Evolutionary conservation across 1,140 invertebrate genomes (phyloP).

Genomic region (Drosophila ironensis): DNA sequence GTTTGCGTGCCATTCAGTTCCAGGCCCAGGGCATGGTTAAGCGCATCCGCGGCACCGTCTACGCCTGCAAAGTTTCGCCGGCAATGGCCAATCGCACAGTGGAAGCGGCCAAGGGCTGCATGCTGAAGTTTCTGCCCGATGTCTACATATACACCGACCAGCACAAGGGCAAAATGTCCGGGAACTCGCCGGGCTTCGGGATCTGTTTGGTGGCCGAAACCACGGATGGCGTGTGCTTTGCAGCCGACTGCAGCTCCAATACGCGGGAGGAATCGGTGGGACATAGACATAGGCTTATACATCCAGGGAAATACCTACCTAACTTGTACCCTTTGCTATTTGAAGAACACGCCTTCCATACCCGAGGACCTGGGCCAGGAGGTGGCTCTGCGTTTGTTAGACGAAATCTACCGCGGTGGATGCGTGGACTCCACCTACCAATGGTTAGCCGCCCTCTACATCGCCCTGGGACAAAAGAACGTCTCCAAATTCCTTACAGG

Average conservation of each 20-base stretch:
- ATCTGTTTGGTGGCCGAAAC: slow-evolving; percentile 96
- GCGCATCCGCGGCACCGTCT: slow-evolving; percentile 91
- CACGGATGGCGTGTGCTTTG: slow-evolving; percentile 91
- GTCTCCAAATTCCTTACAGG: slow-evolving; percentile 92
- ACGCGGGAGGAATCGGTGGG: slow-evolving; percentile 62
- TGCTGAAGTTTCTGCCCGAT: slow-evolving; percentile 96
- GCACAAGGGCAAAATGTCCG: slow-evolving; percentile 90
- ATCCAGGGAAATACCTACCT: no score
- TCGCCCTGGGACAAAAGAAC: slow-evolving; percentile 97
- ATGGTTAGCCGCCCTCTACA: slow-evolving; percentile 92
- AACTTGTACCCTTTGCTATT: no score
- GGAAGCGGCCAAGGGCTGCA: slow-evolving; percentile 94
- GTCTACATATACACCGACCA: slow-evolving; percentile 98
- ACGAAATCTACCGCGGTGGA: slow-evolving; percentile 97
- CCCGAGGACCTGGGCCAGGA: slow-evolving; percentile 96
- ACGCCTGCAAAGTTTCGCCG: slow-evolving; percentile 90
- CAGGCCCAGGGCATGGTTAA: slow-evolving; percentile 95
- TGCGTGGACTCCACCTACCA: slow-evolving; percentile 95
- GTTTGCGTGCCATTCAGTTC: slow-evolving; percentile 85
- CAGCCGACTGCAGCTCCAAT: slow-evolving; percentile 85
- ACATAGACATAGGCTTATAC: no score
- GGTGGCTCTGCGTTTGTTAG: slow-evolving; percentile 90
- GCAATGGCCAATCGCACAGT: slow-evolving; percentile 95
- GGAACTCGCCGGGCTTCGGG: slow-evolving; percentile 96
- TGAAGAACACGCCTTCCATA: slow-evolving; percentile 84